Evolutionary conservation across 2,113 vertebrate species (phyloP).

Genomic region (Hiodon tergisus): DNA sequence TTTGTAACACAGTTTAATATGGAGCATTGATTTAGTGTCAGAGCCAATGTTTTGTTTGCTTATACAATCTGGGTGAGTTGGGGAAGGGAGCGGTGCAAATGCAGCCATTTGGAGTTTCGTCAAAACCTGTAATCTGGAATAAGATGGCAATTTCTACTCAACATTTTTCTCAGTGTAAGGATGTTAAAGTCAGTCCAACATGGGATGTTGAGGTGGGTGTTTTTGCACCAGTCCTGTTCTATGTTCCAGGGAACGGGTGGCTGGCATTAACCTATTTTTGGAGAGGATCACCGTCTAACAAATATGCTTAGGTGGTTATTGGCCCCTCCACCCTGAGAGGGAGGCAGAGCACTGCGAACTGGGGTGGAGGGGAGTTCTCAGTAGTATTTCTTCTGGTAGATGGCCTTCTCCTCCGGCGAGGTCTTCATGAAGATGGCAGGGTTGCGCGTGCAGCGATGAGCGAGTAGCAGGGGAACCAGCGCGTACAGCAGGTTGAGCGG

Average conservation of each 20-base stretch:
- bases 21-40: background rate
- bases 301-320: background rate
- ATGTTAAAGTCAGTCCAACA: background rate
- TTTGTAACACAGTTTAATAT: background rate
- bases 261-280: background rate
- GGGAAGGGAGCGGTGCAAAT: no score
- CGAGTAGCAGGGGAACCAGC: conserved; percentile 64
- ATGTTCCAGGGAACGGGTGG: background rate
- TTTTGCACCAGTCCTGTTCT: background rate
- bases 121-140: no score
- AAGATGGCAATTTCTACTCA: no score
- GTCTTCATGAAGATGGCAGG: conserved; percentile 68
- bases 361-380: conserved; percentile 32
- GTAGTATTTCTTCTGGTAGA: conserved; percentile 64
- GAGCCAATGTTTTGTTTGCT: background rate
- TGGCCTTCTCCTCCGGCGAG: conserved; percentile 28
- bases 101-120: no score
- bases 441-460: conserved; percentile 58
- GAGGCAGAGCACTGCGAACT: no score
- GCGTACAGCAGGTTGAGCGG: conserved; percentile 65
- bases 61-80: no score
- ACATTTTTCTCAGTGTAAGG: background rate
- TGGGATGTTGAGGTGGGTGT: background rate
- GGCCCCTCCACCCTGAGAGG: background rate
- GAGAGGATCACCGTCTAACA: background rate